A percentile compares a stretch with the other conserved stretches of the same genome.
These are phyloP conservation scores for Boulengerochromis microlepis DNA, from an alignment of 2,113 vertebrate species.

Conservation along the genomic window DNA sequence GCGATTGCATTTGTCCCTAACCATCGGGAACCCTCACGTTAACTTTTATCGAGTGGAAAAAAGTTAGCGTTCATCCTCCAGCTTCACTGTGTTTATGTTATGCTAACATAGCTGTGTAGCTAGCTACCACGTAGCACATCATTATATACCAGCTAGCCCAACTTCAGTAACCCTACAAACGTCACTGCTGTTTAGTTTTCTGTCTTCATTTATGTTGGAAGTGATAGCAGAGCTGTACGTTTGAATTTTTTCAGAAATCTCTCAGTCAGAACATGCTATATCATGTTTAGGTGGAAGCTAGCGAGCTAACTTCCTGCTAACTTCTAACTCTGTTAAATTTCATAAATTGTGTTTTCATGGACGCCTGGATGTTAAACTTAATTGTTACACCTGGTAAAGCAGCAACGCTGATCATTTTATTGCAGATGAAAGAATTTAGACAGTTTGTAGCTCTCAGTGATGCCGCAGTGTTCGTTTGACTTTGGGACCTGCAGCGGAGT, in stretches of 20 bases:
- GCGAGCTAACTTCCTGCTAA: not conserved
- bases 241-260: fast-evolving
- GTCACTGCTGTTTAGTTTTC: not conserved
- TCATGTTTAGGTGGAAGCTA: not conserved
- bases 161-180: not conserved
- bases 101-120: not conserved
- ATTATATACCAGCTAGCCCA: fast-evolving
- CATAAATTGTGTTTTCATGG: fast-evolving
- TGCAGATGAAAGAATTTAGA: fast-evolving
- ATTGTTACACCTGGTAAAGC: fast-evolving
- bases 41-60: fast-evolving
- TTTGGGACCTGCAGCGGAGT: not conserved
- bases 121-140: fast-evolving
- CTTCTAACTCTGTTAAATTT: fast-evolving
- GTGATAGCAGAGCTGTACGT: fast-evolving
- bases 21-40: fast-evolving
- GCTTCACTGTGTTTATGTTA: not conserved
- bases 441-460: not conserved
- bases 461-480: fast-evolving
- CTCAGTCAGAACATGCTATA: too few relatives aligned
- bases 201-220: not conserved
- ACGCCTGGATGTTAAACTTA: not conserved
- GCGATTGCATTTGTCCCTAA: fast-evolving
- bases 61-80: not conserved
- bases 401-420: not conserved